Evolutionary conservation across 2,113 vertebrate species (phyloP), one percentile per base, ranked within the genome.

Genomic region (Vulpes lagopus): DNA sequence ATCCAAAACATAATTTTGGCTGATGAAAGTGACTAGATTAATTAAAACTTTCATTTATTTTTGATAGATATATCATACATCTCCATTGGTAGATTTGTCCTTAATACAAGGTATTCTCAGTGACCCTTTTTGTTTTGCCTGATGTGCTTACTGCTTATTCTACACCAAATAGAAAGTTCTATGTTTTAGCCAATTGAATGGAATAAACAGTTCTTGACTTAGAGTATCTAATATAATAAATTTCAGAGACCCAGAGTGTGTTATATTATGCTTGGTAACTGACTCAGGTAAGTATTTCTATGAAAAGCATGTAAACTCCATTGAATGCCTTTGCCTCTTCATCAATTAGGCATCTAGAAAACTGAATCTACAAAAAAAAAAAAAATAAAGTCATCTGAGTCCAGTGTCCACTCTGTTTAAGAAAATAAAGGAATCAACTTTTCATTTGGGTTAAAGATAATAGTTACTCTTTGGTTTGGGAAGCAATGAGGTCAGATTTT

Each of bases 401-500:
- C 17, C 96, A 83, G 15, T 32, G n/a, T 62, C 23, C 1, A 11
- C 25, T 85, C 20, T 74, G 22, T 49, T 96, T 76, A 85, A 79
- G 62, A 93, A 86, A 93, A 79, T 74, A 82, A 81, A 87, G n/a
- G 67, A 71, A 57, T 92, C 32, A 93, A 8, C 9, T 92, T 95
- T 97, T 38, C 38, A 25, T 32, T 11, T 97, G 59, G 4, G 57
- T 83, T 84, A 62, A 87, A 71, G 16, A 55, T 71, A 92, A 55
- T 87, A 20, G 5, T 83, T 73, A 73, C 32, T 81, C 32, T 38
- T 71, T 91, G 60, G 51, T 0, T 95, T 95, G 6, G 32, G 3
- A 83, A 84, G 51, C 15, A 89, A 23, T 35, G 11, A 93, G 49
- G 8, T 84, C 87, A 96, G 73, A 91, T 62, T 91, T 27, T 60